phyloP scores from a whole-genome alignment of 92 coral and sea anemone species.

The Phymanthus crucifer region DNA sequence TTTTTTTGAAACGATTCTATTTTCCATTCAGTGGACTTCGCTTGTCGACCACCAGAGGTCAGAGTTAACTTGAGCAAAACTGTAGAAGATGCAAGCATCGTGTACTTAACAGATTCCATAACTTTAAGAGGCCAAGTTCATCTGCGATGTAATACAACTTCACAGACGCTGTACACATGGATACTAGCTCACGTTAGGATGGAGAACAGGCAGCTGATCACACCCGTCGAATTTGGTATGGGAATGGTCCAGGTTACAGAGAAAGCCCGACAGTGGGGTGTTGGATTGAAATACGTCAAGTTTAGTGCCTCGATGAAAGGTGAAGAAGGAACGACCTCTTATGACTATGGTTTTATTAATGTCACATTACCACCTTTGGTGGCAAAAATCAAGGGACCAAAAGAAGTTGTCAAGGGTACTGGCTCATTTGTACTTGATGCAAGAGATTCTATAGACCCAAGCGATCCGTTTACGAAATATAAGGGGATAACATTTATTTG shows the following conservation, averaged over 20 bases:
- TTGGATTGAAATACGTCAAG: constrained; percentile 56
- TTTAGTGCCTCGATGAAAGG: constrained; percentile 66
- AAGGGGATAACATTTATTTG: constrained; percentile 56
- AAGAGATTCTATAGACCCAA: constrained; percentile 66
- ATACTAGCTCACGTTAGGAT: constrained; percentile 48
- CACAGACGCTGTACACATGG: constrained; percentile 49
- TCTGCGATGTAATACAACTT: constrained; percentile 50
- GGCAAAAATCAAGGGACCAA: constrained; percentile 52
- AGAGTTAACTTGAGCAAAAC: constrained; percentile 49
- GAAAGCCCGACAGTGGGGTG: constrained; percentile 35
- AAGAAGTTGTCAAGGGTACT: constrained; percentile 56
- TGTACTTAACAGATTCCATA: constrained; percentile 46
- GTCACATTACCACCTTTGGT: constrained; percentile 64
- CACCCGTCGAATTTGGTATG: constrained; percentile 35
- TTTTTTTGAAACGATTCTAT: neutral
- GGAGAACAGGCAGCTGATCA: constrained; percentile 40
- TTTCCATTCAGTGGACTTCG: constrained; percentile 61
- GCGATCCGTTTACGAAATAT: constrained; percentile 24
- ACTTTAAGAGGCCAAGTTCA: constrained; percentile 45
- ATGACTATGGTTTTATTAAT: constrained; percentile 69
- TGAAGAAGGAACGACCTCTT: constrained; percentile 67
- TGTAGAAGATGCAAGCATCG: constrained; percentile 23
- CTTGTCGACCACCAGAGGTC: constrained; percentile 74
- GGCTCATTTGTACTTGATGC: constrained; percentile 56
- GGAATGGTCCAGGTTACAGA: constrained; percentile 39